Conservation (phyloP, 2,888 invertebrate species). For the Lumbricus terrestris region DNA sequence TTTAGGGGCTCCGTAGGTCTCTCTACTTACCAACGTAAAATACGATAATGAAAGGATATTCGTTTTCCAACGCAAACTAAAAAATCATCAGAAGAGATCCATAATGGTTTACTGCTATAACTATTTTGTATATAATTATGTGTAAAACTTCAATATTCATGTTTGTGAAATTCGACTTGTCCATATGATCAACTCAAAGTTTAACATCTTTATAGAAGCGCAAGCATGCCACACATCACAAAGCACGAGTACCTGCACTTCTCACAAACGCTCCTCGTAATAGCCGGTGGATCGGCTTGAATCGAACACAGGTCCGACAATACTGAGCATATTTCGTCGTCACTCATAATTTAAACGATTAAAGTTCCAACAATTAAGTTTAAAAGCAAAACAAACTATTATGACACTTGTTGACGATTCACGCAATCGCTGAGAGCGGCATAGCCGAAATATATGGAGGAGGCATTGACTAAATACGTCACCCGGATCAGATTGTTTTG, state of each 20-base stretch:
- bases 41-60: too few relatives aligned
- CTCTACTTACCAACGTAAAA: too few relatives aligned
- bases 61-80: too few relatives aligned
- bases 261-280: not conserved
- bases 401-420: not conserved
- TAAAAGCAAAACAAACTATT: not conserved
- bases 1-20: too few relatives aligned
- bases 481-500: not conserved
- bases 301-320: not conserved
- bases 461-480: not conserved
- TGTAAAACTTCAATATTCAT: too few relatives aligned
- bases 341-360: not conserved
- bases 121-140: too few relatives aligned
- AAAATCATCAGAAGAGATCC: too few relatives aligned
- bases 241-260: constrained; percentile 1
- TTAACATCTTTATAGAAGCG: too few relatives aligned
- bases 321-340: not conserved
- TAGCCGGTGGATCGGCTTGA: not conserved
- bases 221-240: not conserved
- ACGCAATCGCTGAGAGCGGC: not conserved
- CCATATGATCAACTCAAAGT: too few relatives aligned
- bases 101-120: too few relatives aligned
- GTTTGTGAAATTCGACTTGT: too few relatives aligned
- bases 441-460: not conserved
- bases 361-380: not conserved